These are phyloP conservation scores for Craterocephalus amniculus DNA, from an alignment of 2,797 vertebrate species.

Conservation along the genomic window DNA sequence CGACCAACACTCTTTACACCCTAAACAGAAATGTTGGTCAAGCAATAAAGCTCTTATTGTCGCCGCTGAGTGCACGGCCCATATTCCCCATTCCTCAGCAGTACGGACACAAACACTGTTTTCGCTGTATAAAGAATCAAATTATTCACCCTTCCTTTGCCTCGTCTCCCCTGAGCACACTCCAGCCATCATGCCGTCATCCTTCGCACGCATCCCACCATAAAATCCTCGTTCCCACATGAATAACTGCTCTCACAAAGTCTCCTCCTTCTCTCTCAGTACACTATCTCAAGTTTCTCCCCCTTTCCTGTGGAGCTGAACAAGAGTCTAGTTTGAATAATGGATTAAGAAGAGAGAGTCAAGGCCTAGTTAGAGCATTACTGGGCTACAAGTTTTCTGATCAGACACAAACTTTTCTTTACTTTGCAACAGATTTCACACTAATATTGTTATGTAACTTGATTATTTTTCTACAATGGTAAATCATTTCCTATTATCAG, in stretches of 20 bases:
- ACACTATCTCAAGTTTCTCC: constrained; percentile 31
- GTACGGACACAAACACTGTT: constrained; percentile 35
- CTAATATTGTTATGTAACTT: too few relatives aligned
- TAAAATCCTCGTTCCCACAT: constrained; percentile 30
- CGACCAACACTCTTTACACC: constrained; percentile 26
- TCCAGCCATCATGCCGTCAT: constrained; percentile 44
- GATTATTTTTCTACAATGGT: too few relatives aligned
- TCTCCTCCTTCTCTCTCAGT: constrained; percentile 43
- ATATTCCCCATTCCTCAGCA: constrained; percentile 26
- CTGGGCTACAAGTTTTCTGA: too few relatives aligned
- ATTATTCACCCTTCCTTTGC: constrained; percentile 71
- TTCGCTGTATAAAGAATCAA: constrained; percentile 37
- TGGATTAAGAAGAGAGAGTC: background rate
- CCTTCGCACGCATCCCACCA: constrained; percentile 38
- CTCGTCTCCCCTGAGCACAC: constrained; percentile 55
- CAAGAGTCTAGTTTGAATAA: constrained; percentile 2
- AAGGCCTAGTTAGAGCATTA: background rate
- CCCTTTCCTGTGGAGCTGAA: constrained; percentile 5
- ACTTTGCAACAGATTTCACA: too few relatives aligned
- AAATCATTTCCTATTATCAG: too few relatives aligned
- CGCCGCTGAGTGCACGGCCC: constrained; percentile 27
- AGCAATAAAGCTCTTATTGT: constrained; percentile 60
- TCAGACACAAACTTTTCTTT: too few relatives aligned
- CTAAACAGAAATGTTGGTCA: constrained; percentile 19
- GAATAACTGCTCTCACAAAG: constrained; percentile 32